Conservation (phyloP, 2,797 vertebrate genomes). For the Muscicapa comitata region DNA sequence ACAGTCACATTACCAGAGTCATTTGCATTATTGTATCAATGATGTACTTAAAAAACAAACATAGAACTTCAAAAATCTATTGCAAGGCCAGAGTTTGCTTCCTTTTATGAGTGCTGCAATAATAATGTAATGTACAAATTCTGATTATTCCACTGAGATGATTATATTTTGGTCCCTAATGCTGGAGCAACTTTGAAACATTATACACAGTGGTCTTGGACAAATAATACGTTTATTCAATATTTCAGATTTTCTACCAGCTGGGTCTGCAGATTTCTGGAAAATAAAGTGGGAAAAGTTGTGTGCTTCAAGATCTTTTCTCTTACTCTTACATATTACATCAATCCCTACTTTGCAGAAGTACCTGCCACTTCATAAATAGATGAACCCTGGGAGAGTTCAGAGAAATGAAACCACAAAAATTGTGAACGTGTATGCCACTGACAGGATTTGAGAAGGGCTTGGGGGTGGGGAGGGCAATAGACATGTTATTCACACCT, state of each 20-base stretch:
- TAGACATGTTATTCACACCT: neutral
- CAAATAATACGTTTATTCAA: neutral
- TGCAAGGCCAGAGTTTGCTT: neutral
- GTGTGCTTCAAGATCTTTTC: neutral
- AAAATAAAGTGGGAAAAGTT: constrained; percentile 6
- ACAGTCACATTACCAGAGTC: constrained; percentile 10
- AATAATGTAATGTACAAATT: neutral
- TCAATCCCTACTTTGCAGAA: constrained; percentile 17
- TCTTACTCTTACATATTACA: constrained; percentile 16
- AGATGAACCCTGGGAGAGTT: constrained; percentile 14
- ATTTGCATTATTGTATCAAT: constrained; percentile 50
- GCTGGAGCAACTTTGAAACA: neutral
- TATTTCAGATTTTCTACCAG: neutral
- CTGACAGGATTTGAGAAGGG: constrained; percentile 13
- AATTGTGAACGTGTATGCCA: neutral
- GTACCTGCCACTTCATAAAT: constrained; percentile 34
- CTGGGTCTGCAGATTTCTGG: neutral
- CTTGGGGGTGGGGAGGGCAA: neutral
- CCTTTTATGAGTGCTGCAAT: neutral
- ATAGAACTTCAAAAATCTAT: neutral
- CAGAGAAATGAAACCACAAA: constrained; percentile 15
- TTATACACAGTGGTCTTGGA: neutral
- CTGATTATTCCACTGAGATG: neutral
- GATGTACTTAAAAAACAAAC: neutral
- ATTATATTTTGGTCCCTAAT: neutral